These are phyloP conservation scores for Tholera decimalis DNA, from an alignment of 2,888 invertebrate genomes.

Conservation along the genomic window DNA sequence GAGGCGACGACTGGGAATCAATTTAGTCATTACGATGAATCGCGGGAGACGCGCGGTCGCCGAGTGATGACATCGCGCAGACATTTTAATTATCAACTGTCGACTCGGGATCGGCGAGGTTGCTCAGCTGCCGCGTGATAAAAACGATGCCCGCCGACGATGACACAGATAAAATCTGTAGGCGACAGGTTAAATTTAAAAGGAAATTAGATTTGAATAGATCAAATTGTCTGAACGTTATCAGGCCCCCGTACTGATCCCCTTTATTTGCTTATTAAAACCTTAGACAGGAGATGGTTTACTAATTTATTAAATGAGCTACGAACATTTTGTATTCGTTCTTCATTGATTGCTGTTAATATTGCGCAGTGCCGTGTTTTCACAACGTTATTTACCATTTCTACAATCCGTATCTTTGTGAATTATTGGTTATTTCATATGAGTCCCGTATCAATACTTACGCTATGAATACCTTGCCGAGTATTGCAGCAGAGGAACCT, in stretches of 20 bases:
- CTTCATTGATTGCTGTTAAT: constrained; percentile 43
- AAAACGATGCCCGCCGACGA: constrained; percentile 81
- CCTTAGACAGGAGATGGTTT: constrained; percentile 46
- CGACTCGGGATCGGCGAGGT: constrained; percentile 77
- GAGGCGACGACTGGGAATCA: constrained; percentile 82
- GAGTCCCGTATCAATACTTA: constrained; percentile 41
- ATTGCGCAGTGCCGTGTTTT: constrained; percentile 36
- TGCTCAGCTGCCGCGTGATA: constrained; percentile 79
- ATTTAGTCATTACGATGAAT: constrained; percentile 85
- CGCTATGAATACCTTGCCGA: constrained; percentile 52
- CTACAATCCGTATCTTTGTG: constrained; percentile 36
- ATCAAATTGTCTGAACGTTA: constrained; percentile 80
- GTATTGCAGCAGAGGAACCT: constrained; percentile 27
- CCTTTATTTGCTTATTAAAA: constrained; percentile 70
- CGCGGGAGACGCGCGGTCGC: constrained; percentile 72
- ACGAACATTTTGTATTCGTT: constrained; percentile 45
- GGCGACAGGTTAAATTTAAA: constrained; percentile 86
- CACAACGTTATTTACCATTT: constrained; percentile 50
- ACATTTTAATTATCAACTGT: constrained; percentile 91
- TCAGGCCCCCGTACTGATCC: constrained; percentile 64
- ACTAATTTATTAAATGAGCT: constrained; percentile 47
- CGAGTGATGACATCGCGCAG: constrained; percentile 83
- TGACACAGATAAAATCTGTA: constrained; percentile 87
- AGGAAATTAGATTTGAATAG: constrained; percentile 86
- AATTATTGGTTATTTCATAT: constrained; percentile 55